Percentiles rank a stretch among this genome's conserved stretches.
Evolutionary conservation across 2,113 vertebrate species (phyloP).

Genomic region (Tragelaphus strepsiceros): DNA sequence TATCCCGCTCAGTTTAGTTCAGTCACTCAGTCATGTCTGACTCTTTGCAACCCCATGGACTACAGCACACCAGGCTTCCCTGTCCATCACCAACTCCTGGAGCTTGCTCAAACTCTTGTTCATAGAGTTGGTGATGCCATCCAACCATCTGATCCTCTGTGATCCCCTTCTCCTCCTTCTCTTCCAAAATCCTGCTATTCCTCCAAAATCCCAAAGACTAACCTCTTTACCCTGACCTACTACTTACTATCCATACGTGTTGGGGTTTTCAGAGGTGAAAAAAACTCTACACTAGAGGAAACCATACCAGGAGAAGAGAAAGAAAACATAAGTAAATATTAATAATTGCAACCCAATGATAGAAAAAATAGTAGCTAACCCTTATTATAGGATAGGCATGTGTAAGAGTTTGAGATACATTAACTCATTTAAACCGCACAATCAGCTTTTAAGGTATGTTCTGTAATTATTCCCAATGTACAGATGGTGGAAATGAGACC

Average conservation of each 20-base stretch:
- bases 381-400: background rate
- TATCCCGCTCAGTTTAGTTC: background rate
- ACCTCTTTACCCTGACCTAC: background rate
- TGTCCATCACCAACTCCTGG: background rate
- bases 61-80: background rate
- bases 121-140: background rate
- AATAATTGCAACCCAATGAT: background rate
- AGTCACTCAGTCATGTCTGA: background rate
- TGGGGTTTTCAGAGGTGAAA: background rate
- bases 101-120: background rate
- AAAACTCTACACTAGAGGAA: background rate
- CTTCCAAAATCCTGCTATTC: background rate
- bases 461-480: background rate
- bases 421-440: background rate
- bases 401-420: background rate
- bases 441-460: background rate
- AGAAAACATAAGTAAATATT: background rate
- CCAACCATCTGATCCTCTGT: background rate
- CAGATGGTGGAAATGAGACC: background rate
- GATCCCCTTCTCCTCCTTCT: background rate
- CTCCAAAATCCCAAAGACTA: background rate
- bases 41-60: background rate
- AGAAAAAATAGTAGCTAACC: background rate
- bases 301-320: background rate
- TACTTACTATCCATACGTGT: background rate